Evolutionary conservation across 2,888 invertebrate species (phyloP).

Genomic region (Cheilosia soror): DNA sequence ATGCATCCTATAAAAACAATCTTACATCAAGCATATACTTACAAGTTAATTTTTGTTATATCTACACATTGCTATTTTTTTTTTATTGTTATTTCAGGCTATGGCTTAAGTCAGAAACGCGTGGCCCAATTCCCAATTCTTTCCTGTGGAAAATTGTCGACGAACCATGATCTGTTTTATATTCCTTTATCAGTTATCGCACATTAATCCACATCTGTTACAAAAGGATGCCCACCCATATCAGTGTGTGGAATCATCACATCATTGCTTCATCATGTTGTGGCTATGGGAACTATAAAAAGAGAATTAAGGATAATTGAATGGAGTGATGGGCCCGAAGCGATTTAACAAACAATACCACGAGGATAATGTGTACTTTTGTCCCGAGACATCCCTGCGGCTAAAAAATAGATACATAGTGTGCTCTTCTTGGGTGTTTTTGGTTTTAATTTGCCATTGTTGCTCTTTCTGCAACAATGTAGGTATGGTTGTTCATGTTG

Average conservation of each 20-base stretch:
- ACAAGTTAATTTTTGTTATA: neutral
- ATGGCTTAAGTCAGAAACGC: constrained; percentile 32
- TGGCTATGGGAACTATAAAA: constrained; percentile 31
- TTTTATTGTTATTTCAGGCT: constrained; percentile 47
- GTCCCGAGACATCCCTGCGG: constrained; percentile 69
- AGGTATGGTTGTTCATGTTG: neutral
- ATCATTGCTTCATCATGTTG: constrained; percentile 20
- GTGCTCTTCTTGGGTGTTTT: constrained; percentile 49
- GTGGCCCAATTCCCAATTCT: constrained; percentile 6
- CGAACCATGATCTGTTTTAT: constrained; percentile 3
- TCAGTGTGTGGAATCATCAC: constrained; percentile 59
- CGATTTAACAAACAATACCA: constrained; percentile 45
- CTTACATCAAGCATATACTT: neutral
- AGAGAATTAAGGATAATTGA: constrained; percentile 47
- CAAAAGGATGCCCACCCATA: constrained; percentile 66
- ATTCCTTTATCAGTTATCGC: constrained; percentile 30
- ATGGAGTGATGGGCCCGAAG: constrained; percentile 53
- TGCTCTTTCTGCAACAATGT: constrained; percentile 20
- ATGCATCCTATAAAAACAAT: constrained; percentile 33
- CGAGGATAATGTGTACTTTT: constrained; percentile 55
- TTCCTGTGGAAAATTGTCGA: constrained; percentile 21
- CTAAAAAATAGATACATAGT: constrained; percentile 46
- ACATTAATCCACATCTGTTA: constrained; percentile 37
- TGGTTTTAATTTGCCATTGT: constrained; percentile 57
- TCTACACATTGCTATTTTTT: neutral